A percentile compares a stretch with the other conserved stretches of the same genome.
Conservation (phyloP, 53 echinoderm and acorn worm genomes). For the Stichopus horrens region DNA sequence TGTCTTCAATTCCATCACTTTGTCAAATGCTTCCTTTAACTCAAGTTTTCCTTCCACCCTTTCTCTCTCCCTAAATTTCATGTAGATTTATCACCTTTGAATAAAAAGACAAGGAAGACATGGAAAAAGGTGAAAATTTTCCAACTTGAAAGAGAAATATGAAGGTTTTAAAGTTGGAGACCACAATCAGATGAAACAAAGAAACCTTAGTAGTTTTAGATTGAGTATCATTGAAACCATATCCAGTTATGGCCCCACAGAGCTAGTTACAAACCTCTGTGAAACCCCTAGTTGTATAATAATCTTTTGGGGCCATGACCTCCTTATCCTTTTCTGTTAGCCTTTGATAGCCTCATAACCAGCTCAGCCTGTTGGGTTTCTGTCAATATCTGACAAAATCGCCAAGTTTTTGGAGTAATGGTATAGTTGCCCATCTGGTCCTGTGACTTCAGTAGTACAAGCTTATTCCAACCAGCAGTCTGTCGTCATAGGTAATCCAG, state of each 20-base stretch:
- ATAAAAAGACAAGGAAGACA: neutral
- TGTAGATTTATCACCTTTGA: neutral
- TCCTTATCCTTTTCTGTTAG: neutral
- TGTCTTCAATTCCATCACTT: slow-evolving; percentile 23
- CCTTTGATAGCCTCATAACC: slow-evolving; percentile 9
- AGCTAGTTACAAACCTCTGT: slow-evolving; percentile 1
- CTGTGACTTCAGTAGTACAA: too few species aligned
- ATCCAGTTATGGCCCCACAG: slow-evolving; percentile 30
- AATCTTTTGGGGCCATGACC: slow-evolving; percentile 19
- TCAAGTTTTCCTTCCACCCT: neutral
- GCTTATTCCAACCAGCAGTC: neutral
- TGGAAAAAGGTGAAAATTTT: neutral
- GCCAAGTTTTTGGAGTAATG: neutral
- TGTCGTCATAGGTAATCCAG: neutral
- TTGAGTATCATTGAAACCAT: slow-evolving; percentile 26
- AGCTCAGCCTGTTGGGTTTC: slow-evolving; percentile 24
- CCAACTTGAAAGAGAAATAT: neutral
- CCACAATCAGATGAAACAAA: neutral
- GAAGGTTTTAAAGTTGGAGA: neutral
- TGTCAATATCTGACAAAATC: slow-evolving; percentile 11
- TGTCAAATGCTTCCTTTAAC: slow-evolving; percentile 15
- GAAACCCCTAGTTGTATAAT: slow-evolving; percentile 32
- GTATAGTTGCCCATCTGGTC: slow-evolving; percentile 16
- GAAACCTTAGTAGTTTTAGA: too few species aligned
- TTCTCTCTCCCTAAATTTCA: neutral